Conservation (phyloP, 2,113 vertebrate genomes). For the Dryoscopus gambensis region DNA sequence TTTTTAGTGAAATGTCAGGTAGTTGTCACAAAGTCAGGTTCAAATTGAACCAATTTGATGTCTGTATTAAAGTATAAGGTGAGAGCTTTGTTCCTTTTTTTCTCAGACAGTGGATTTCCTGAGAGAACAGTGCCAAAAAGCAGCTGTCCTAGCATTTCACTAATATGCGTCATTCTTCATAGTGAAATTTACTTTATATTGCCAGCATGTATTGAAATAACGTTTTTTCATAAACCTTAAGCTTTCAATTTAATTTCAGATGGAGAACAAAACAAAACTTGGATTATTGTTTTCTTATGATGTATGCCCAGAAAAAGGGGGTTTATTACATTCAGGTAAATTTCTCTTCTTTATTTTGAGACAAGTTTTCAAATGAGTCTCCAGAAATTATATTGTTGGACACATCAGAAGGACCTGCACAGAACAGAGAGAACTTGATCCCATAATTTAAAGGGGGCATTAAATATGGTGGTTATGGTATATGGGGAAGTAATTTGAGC, state of each 20-base stretch:
- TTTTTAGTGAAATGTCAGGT: neutral
- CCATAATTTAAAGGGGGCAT: neutral
- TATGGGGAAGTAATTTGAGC: neutral
- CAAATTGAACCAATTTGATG: neutral
- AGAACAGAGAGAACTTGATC: neutral
- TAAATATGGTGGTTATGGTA: neutral
- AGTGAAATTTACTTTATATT: neutral
- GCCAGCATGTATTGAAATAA: neutral
- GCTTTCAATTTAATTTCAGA: slow-evolving; percentile 73
- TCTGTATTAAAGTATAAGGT: neutral
- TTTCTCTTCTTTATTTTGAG: neutral
- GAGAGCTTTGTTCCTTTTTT: neutral
- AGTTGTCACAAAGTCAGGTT: neutral
- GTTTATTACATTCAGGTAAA: slow-evolving; percentile 96
- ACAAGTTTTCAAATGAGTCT: neutral
- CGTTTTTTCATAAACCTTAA: neutral
- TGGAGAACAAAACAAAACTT: slow-evolving; percentile 98
- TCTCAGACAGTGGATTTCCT: neutral
- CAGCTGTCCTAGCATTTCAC: neutral
- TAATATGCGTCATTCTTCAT: neutral
- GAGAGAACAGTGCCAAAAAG: neutral
- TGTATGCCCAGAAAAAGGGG: slow-evolving; percentile 96
- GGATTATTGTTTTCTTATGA: slow-evolving; percentile 99
- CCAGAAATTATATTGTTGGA: neutral
- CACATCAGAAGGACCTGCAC: neutral